Evolutionary conservation across 2,888 invertebrate genomes (phyloP).

Genomic region (Ditylenchus weischeri): DNA sequence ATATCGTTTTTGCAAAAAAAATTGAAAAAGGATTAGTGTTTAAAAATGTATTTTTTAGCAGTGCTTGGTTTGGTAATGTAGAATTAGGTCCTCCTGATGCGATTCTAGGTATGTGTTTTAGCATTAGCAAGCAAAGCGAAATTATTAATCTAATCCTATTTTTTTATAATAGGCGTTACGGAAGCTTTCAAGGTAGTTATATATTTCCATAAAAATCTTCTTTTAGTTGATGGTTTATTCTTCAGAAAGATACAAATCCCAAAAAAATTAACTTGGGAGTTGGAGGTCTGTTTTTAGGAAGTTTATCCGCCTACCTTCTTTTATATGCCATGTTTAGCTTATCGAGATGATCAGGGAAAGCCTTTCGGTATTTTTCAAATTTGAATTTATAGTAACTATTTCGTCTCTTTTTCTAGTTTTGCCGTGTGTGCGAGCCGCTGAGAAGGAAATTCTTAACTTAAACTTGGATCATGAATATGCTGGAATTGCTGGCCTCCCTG

Average conservation of each 20-base stretch:
- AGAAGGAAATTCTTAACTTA: conserved; percentile 70
- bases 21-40: no score
- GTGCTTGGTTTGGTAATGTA: conserved; percentile 52
- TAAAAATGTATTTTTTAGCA: conserved; percentile 9
- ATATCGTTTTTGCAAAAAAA: no score
- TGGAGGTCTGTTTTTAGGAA: conserved; percentile 45
- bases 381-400: no score
- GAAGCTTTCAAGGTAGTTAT: conserved; percentile 73
- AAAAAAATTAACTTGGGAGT: conserved; percentile 85
- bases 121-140: no score
- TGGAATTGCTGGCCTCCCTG: conserved; percentile 77
- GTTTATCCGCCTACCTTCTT: no score
- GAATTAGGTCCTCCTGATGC: conserved; percentile 57
- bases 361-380: conserved; percentile 68
- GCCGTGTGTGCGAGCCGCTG: conserved; percentile 81
- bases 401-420: conserved; percentile 65
- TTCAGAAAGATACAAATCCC: conserved; percentile 73
- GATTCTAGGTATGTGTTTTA: conserved; percentile 91
- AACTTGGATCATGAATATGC: conserved; percentile 89
- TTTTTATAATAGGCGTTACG: no score
- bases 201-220: no score
- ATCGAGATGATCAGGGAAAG: conserved; percentile 89
- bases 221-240: no score
- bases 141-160: no score
- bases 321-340: conserved; percentile 66